Base-by-base conservation (phyloP, 1,140 invertebrate genomes). In the Homalodisca vitripennis region DNA sequence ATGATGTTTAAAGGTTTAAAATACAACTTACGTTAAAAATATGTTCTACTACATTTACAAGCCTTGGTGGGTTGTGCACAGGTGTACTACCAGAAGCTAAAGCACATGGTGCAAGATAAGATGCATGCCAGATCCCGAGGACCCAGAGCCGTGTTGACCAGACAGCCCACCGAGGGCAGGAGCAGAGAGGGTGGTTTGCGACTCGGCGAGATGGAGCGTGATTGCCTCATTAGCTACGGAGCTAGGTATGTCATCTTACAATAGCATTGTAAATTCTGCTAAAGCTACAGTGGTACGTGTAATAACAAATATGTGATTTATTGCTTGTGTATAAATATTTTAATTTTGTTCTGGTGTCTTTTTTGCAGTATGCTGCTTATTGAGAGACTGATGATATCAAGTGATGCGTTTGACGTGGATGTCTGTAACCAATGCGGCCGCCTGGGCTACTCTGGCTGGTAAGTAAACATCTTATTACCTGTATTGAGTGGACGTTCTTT, bases 51-150 rank as follows among this genome's bases (percentile, higher is more conserved):
- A n/a, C n/a, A n/a, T n/a, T n/a, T n/a, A n/a, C n/a, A n/a, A n/a
- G n/a, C n/a, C n/a, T n/a, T n/a, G n/a, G n/a, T n/a, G n/a, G n/a
- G 34, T 73, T 75, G 6, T 6, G 6, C 6, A 41, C 71, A 88
- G 87, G 86, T 96, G 17, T 97, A 96, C 79, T 97, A 97, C 81
- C 94, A 97, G 79, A 98, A 98, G 79, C 81, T 99, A 67, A 99
- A 99, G 80, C 98, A 99, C 79, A 99, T 99, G 98, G 98, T 99
- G 0, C 87, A 98, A 78, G 98, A 99, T 80, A 99, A 99, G 83
- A 99, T 99, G 89, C 98, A 99, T 80, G 98, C 96, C 0, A 85
- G 98, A 65, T 93, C 96, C 0, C 85, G 94, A 68, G 98, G 98
- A 0, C 98, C 98, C 1, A 84, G 94, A 67, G 95, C 95, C 27